A percentile compares a stretch with the other conserved stretches of the same genome.
Evolutionary conservation across 2,888 invertebrate species (phyloP).

Genomic region (Patella ulyssiponensis): DNA sequence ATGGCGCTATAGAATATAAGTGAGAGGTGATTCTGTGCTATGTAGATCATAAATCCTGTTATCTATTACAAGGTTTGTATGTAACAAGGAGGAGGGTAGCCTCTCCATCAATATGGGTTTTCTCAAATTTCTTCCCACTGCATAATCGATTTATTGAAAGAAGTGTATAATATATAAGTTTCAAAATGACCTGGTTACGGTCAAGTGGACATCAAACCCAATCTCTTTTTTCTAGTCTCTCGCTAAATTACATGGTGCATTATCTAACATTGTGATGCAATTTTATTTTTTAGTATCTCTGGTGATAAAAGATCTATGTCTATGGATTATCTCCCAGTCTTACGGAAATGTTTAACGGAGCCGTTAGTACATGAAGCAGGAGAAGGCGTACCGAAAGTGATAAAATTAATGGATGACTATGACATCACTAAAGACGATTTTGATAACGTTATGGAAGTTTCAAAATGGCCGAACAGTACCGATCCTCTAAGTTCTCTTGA

Average conservation of each 20-base stretch:
- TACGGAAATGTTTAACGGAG: constrained; percentile 82
- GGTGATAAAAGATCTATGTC: constrained; percentile 87
- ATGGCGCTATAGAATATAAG: too few species aligned
- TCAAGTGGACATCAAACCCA: not conserved
- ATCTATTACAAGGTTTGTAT: too few species aligned
- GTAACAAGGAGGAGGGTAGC: too few species aligned
- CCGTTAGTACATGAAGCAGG: constrained; percentile 82
- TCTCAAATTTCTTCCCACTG: too few species aligned
- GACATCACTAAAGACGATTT: constrained; percentile 91
- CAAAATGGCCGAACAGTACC: constrained; percentile 81
- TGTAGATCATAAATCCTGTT: too few species aligned
- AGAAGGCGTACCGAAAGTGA: constrained; percentile 81
- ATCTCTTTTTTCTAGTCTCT: constrained; percentile 15
- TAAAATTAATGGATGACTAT: constrained; percentile 86
- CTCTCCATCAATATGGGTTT: too few species aligned
- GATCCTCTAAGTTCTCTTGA: constrained; percentile 83
- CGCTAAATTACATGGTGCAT: too few species aligned
- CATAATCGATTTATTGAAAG: too few species aligned
- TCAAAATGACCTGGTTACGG: not conserved
- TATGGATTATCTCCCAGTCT: constrained; percentile 87
- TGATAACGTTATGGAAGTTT: constrained; percentile 88
- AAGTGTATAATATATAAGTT: not conserved
- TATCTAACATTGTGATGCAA: too few species aligned
- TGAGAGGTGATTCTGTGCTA: too few species aligned
- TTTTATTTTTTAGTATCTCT: constrained; percentile 78